Percentiles rank a stretch among this genome's conserved stretches.
Evolutionary conservation across 2,113 vertebrate species (phyloP).

Genomic region (Bufo bufo): DNA sequence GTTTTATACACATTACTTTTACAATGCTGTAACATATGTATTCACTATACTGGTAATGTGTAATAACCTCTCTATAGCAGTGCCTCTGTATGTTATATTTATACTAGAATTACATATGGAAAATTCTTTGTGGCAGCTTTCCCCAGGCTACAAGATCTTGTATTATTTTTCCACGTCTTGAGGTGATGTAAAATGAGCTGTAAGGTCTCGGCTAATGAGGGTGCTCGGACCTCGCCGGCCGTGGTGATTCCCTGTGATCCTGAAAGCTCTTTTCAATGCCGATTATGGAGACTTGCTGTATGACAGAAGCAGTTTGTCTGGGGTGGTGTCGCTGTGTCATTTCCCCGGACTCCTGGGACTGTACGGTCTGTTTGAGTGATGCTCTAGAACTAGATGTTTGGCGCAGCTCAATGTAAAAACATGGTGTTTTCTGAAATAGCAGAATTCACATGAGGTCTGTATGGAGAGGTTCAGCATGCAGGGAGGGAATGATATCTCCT

Average conservation of each 20-base stretch:
- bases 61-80: not conserved
- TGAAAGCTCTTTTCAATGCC: constrained; percentile 1
- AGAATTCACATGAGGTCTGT: not conserved
- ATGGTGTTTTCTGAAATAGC: constrained; percentile 3
- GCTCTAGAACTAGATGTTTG: not conserved
- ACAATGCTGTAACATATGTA: too few species aligned
- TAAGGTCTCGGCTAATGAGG: constrained; percentile 18
- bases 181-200: not conserved
- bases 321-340: constrained; percentile 8
- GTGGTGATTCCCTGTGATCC: constrained; percentile 19
- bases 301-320: constrained; percentile 30
- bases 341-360: not conserved
- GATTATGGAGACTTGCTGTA: constrained; percentile 17
- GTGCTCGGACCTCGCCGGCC: not conserved
- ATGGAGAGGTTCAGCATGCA: not conserved
- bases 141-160: not conserved
- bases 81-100: not conserved
- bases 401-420: not conserved
- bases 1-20: too few species aligned
- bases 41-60: too few species aligned
- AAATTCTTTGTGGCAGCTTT: not conserved
- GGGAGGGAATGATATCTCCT: not conserved
- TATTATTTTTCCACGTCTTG: constrained; percentile 15
- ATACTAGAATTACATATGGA: not conserved
- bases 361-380: not conserved